Conservation (phyloP, 2,797 vertebrate species). For the Coreius guichenoti region DNA sequence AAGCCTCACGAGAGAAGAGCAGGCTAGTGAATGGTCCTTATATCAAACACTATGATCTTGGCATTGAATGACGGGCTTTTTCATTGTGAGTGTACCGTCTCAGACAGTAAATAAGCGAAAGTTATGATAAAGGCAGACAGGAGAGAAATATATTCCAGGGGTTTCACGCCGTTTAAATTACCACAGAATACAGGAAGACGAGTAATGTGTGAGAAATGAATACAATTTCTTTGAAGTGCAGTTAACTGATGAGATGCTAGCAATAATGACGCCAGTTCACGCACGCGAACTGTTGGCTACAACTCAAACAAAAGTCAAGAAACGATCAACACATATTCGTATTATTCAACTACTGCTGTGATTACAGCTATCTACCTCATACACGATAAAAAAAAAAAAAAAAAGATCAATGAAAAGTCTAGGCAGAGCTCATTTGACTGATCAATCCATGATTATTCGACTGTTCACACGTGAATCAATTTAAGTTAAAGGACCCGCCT, state of each 20-base stretch:
- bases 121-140: not conserved
- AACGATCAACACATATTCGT: not conserved
- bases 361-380: not conserved
- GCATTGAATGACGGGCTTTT: not conserved
- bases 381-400: not conserved
- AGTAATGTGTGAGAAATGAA: constrained; percentile 15
- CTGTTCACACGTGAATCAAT: constrained; percentile 34
- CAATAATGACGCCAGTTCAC: not conserved
- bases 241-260: constrained; percentile 2
- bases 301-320: constrained; percentile 16
- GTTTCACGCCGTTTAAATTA: not conserved
- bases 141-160: not conserved
- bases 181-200: not conserved
- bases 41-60: constrained; percentile 15
- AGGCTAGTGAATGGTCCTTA: not conserved
- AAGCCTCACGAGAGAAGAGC: not conserved
- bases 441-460: constrained; percentile 34
- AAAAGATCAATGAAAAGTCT: constrained; percentile 15
- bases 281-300: not conserved
- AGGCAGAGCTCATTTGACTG: constrained; percentile 20
- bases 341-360: not conserved
- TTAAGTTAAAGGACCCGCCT: constrained; percentile 17
- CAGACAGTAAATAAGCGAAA: constrained; percentile 13
- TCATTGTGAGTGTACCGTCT: not conserved
- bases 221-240: not conserved